Evolutionary conservation across 2,113 vertebrate species (phyloP), one percentile per base, ranked within the genome.

Genomic region (Rhegmatorhina hoffmannsi): DNA sequence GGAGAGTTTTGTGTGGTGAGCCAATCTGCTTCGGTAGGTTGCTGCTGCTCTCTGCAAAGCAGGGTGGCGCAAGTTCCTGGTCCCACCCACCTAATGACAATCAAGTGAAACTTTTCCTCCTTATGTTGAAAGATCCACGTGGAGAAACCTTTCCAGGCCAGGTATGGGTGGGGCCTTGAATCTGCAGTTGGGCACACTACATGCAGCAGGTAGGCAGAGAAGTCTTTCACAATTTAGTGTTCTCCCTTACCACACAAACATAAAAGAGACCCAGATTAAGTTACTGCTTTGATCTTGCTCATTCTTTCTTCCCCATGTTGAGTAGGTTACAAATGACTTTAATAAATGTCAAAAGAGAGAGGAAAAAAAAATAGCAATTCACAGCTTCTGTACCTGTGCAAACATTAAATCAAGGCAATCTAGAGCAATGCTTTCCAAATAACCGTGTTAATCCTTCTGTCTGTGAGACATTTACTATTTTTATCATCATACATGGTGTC

Each of bases 181-280:
- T 26, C 31, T 60, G 60, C 64, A 56, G 21, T 36, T 8, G 5
- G 31, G 18, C 0, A 0, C 2, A 0, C 43, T 53, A 72, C 31
- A 31, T 0, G 2, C 20, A 25, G 47, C 47, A 78, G 56, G 56
- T 44, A 56, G 46, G 63, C 29, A 74, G 43, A 86, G 49, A 62
- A 89, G 84, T 59, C 43, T 80, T 95, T 28, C 31, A 6, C 19
- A 23, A 21, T 66, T 70, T 47, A 81, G 46, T 80, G 23, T 91
- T 92, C 47, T 95, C 18, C 3, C 33, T 92, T 90, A 56, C 76
- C n/a, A 62, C 52, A 17, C 44, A 63, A 38, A 28, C 40, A 28
- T 56, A 56, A 90, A 81, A 84, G 36, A 68, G 82, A 31, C n/a
- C 19, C 15, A 31, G 29, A 66, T 83, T 55, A 87, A 79, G 17